Evolutionary conservation across 2,113 vertebrate species (phyloP), one percentile per base, ranked within the genome.

Genomic region (Pseudorasbora parva): DNA sequence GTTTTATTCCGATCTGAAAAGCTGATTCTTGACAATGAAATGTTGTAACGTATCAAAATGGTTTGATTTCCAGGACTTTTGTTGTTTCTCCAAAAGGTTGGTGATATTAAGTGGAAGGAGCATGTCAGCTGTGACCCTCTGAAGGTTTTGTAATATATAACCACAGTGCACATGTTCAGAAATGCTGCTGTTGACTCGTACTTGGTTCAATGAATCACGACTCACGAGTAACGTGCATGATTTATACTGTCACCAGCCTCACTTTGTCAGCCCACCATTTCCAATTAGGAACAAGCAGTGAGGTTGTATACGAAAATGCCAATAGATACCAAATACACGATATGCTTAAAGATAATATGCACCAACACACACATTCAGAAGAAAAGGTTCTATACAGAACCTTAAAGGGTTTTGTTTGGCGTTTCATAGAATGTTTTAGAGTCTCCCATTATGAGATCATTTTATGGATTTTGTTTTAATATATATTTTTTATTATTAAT

Each of bases 1-100:
- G 25, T 80, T 86, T 83, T 43, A 56, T 68, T 83, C 19, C n/a
- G 7, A 30, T 77, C 73, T 78, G 73, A 84, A 77, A 66, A 83
- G 73, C 82, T 83, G 59, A 83, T 69, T 68, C 30, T 66, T 59
- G 69, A 75, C 76, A 79, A 23, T 68, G 77, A 68, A 83, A 86
- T 41, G 66, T 80, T 30, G 49, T 47, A 62, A 54, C 75, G 83
- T 86, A 83, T 86, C 85, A 86, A 86, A 83, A 77, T 41, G 84
- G 43, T 86, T 83, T 83, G 68, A 76, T 75, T 74, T 81, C 68
- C 49, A 11, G 9, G 60, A 74, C 69, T 66, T 73, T 21, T 71
- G 77, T 86, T 86, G 80, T 73, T 54, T 17, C 78, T 73, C 47
- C 25, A 83, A 73, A 79, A 79, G 66, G 75, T 83, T 74, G 85